Evolutionary conservation across 2,888 invertebrate genomes (phyloP), one percentile per base, ranked within the genome.

Genomic region (Andrena bicolor): DNA sequence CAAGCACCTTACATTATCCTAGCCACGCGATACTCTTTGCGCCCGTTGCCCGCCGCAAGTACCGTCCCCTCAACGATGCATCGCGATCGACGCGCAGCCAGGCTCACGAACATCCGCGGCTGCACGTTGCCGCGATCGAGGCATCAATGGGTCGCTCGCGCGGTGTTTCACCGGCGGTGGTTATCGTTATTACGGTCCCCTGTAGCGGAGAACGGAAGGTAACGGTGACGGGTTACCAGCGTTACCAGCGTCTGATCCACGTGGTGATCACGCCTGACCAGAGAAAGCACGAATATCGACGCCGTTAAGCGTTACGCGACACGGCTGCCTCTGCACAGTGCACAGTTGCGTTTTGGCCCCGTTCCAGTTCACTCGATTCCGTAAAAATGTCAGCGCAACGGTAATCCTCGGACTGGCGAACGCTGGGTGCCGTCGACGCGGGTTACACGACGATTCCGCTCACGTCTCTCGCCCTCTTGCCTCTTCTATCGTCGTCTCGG

Each of bases 1-100:
- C 71, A 61, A 30, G 28, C 71, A 82, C 82, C 84, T 90, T 88
- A 89, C 91, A 88, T 90, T 84, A 89, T 90, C 82, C 82, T 70
- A 26, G 48, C 80, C 75, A 64, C 63, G 61, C 64, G 79, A 71
- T 66, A 35, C 28, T 60, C 49, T 30, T 30, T 23, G 23, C 23
- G 30, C 66, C 66, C 23, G 69, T 35, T 64, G 64, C 20, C 30
- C 51, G 49, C 41, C 48, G 56, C 48, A 26, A 28, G 26, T 26
- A 6, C 7, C 20, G 20, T 16, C 20, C 28, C 23, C 35, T 77
- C 84, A 84, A 30, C 53, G 72, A 58, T 51, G 66, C 80, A 83
- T 83, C 56, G 73, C 77, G 77, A 76, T 61, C 76, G n/a, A 16
- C 32, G 26, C 60, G 70, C 48, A 58, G 48, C 81, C 75, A 66